These are phyloP conservation scores for Notarius lentiginosus DNA, from an alignment of 2,113 vertebrate species.

Conservation along the genomic window DNA sequence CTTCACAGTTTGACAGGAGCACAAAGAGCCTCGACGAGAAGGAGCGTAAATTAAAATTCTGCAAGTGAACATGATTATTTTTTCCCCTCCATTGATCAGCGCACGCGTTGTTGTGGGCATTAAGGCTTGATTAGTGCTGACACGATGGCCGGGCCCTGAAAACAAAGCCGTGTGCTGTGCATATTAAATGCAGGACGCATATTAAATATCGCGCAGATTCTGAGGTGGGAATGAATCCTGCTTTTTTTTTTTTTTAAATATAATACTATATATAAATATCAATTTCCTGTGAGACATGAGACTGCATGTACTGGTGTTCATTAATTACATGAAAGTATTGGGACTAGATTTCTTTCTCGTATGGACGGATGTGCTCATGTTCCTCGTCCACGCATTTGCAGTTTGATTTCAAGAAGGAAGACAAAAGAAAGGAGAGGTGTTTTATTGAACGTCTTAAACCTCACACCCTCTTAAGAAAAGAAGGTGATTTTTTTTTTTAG, in stretches of 20 bases:
- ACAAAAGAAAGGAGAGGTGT: conserved; percentile 54
- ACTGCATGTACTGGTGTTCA: conserved; percentile 58
- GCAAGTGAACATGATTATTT: conserved; percentile 50
- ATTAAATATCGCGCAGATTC: conserved; percentile 71
- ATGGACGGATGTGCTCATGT: conserved; percentile 26
- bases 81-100: conserved; percentile 69
- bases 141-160: conserved; percentile 67
- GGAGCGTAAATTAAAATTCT: conserved; percentile 67
- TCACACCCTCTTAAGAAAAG: conserved; percentile 36
- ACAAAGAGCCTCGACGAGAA: conserved; percentile 39
- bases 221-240: conserved; percentile 72
- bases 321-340: neutral
- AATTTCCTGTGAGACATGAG: conserved; percentile 73
- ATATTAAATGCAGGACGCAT: conserved; percentile 62
- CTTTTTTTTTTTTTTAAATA: conserved; percentile 52
- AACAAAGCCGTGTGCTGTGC: conserved; percentile 70
- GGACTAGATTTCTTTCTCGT: conserved; percentile 43
- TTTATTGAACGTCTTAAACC: conserved; percentile 46
- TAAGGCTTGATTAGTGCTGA: conserved; percentile 79
- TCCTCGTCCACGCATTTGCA: conserved; percentile 42
- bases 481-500: conserved; percentile 49
- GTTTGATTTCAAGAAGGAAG: conserved; percentile 53
- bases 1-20: conserved; percentile 47
- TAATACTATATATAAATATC: conserved; percentile 50
- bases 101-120: conserved; percentile 75